Base-by-base conservation (phyloP, 2,797 vertebrate species). In the Otus scops region DNA sequence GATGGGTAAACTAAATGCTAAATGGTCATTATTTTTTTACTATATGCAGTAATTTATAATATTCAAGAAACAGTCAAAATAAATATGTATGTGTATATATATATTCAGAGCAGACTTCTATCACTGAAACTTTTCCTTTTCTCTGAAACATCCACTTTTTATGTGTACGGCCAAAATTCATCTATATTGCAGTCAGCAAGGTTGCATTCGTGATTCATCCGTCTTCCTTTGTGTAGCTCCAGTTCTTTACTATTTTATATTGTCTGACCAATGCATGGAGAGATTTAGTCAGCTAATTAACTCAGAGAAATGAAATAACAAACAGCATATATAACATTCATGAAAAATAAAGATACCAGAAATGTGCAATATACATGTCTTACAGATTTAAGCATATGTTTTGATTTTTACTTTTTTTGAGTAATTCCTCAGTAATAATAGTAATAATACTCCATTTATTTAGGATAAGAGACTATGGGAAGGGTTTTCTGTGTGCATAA, bases 241-340 rank as follows among this genome's bases (percentile, higher is more conserved):
- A 41, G 17, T 75, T 69, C 41, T 65, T 88, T 81, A 69, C 13
- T 71, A 13, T 89, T 92, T 94, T 47, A 65, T 83, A 32, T 13
- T 65, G 32, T 64, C 82, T 76, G 69, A 91, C 91, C 73, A 93
- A 73, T 54, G 26, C 59, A 81, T 2, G 0, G 73, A 81, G 79
- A 92, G 65, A 88, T 90, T 94, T 90, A 89, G 82, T 51, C 41
- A 73, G 79, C 51, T 92, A 93, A 93, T 95, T 86, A 96, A 59
- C 73, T 48, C 6, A 1, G 77, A 88, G 73, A 92, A 88, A 71
- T 65, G 27, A 88, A 95, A 75, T 89, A 90, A 50, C 22, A 70
- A 88, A 24, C 51, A 61, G 50, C 12, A 43, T 88, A 39, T 88
- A 60, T 61, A 87, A 63, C 30, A 51, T 43, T 57, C 5, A 30